Percentiles rank a stretch among this genome's conserved stretches.
Evolutionary conservation across 2,113 vertebrate genomes (phyloP).

Genomic region (Xenus cinereus): DNA sequence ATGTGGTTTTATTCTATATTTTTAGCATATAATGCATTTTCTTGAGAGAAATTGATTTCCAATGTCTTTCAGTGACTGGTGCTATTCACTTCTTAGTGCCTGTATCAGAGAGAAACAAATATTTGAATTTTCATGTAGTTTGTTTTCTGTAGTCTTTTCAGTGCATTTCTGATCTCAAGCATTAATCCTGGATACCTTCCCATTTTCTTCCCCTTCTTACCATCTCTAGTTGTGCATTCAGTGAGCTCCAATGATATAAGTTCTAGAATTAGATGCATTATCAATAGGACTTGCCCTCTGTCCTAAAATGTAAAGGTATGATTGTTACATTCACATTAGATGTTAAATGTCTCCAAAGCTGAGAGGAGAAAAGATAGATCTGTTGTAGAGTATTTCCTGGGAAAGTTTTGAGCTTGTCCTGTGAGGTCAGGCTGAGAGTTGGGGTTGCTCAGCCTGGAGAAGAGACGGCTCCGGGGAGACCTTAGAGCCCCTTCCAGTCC

Average conservation of each 20-base stretch:
- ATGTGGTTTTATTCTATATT: background rate
- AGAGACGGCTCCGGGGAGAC: background rate
- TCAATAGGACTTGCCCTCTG: background rate
- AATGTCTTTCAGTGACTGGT: background rate
- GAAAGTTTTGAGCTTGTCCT: background rate
- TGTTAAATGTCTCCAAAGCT: background rate
- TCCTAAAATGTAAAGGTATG: background rate
- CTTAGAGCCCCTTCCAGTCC: background rate
- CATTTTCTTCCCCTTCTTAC: fast-evolving
- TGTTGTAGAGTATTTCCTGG: background rate
- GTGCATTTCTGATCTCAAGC: background rate
- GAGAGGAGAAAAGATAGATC: background rate
- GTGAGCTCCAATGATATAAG: background rate
- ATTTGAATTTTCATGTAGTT: background rate
- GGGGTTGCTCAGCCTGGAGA: background rate
- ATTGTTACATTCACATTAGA: background rate
- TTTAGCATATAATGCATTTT: slow-evolving; percentile 1
- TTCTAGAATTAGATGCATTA: background rate
- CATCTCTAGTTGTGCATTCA: background rate
- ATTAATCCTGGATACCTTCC: background rate
- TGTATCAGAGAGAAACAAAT: background rate
- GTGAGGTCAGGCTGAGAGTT: background rate
- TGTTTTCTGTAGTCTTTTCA: slow-evolving; percentile 22
- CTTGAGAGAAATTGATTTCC: background rate
- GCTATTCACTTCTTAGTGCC: background rate